Conservation (phyloP, 2,797 vertebrate genomes). For the Pseudotriccus pelzelni region DNA sequence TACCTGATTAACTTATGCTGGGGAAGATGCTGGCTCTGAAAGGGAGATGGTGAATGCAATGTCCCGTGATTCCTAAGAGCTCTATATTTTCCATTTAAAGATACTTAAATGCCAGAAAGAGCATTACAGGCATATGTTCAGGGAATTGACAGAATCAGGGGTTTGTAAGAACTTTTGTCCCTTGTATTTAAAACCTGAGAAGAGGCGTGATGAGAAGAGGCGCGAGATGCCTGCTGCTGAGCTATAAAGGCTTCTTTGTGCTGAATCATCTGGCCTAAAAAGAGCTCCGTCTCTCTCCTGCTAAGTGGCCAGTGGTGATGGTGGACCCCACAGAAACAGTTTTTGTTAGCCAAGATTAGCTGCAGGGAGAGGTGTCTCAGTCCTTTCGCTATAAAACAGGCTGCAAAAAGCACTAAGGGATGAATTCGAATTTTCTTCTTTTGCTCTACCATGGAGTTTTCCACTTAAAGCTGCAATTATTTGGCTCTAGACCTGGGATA, state of each 20-base stretch:
- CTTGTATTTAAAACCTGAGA: neutral
- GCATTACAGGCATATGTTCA: neutral
- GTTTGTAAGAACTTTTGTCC: neutral
- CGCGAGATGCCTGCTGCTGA: neutral
- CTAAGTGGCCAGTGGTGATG: neutral
- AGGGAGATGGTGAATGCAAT: accelerated
- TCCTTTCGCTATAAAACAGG: neutral
- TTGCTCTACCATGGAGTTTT: neutral
- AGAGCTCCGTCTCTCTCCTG: neutral
- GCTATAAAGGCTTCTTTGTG: constrained; percentile 2
- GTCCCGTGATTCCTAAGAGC: neutral
- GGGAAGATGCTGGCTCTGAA: neutral
- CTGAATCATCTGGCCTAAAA: neutral
- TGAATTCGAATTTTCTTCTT: neutral
- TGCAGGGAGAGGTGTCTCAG: neutral
- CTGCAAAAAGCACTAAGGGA: neutral
- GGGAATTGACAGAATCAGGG: neutral
- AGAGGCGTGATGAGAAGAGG: constrained; percentile 32
- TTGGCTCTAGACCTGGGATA: neutral
- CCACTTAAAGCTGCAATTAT: neutral
- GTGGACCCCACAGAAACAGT: neutral
- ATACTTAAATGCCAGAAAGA: neutral
- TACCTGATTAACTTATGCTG: neutral
- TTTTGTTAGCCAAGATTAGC: neutral
- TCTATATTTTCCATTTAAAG: neutral